Base-by-base conservation (phyloP, 2,797 vertebrate genomes). In the Remorina albescens region DNA sequence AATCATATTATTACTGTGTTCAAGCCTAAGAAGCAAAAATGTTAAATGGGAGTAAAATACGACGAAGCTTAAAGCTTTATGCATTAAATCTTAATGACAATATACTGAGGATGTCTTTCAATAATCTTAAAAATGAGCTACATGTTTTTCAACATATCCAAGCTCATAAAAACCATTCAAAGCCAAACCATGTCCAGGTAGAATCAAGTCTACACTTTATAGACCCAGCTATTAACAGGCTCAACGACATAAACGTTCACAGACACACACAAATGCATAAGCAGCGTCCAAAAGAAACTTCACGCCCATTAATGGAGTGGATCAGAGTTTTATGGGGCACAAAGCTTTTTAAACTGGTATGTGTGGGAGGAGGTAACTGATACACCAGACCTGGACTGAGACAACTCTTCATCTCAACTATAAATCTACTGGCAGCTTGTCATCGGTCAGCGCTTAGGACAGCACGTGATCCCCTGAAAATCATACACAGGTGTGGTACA, bases 381-480 rank as follows among this genome's bases (percentile, higher is more conserved):
- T 93, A 92, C 92, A 86, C 44, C 87, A 71, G 82, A 81, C 70
- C 88, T 80, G 80, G 59, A 25, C 76, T 73, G 81, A 87, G 83
- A 83, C 78, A 78, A 74, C 74, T 85, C 86, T 85, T 90, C 85
- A 84, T 89, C 85, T 46, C 83, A 67, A 50, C 86, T 70, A 85
- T 94, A 94, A 95, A 95, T 94, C 92, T 90, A 80, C 86, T 82
- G 26, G 30, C 88, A 84, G 85, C 89, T 87, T 93, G 90, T 93
- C 91, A 91, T 78, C 47, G 67, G 89, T 87, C 83, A 76, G 74
- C 66, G 68, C 84, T 76, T 85, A 64, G 76, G 84, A 92, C 88
- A 86, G 77, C 83, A 89, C 88, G 87, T 62, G 89, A 92, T 88
- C 86, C 82, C 78, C 78, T 76, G 78, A 74, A 94, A 93, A 93